Conservation (phyloP, 1,140 invertebrate genomes). For the Eulimnadia texana region DNA sequence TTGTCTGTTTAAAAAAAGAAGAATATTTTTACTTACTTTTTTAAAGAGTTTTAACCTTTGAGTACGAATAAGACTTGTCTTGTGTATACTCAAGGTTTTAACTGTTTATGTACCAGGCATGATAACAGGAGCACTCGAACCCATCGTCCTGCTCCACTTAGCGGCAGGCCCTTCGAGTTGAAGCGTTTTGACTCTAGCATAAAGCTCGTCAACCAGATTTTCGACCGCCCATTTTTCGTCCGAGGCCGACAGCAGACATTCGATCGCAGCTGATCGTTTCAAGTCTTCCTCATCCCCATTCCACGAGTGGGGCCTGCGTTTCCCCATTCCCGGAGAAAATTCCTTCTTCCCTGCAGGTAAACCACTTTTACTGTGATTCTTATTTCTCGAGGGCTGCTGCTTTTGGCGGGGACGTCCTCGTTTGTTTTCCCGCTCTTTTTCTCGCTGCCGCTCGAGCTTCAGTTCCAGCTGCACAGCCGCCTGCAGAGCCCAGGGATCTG, state of each 20-base stretch:
- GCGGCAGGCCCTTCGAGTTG: constrained; percentile 23
- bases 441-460: constrained; percentile 15
- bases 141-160: constrained; percentile 16
- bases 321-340: not conserved
- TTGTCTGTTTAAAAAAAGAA: not conserved
- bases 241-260: constrained; percentile 39
- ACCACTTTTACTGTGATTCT: not conserved
- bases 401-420: not conserved
- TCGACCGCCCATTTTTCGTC: constrained; percentile 41
- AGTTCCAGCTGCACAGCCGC: constrained; percentile 21
- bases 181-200: constrained; percentile 34
- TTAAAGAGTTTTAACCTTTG: too few species aligned
- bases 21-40: too few species aligned
- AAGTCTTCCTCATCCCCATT: constrained; percentile 25
- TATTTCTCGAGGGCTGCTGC: constrained; percentile 3
- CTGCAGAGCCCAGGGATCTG: constrained; percentile 18
- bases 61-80: too few species aligned
- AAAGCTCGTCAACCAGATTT: constrained; percentile 41
- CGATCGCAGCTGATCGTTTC: constrained; percentile 35
- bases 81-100: too few species aligned
- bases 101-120: not conserved
- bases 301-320: constrained; percentile 14
- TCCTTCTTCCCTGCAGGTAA: not conserved
- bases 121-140: constrained; percentile 18
- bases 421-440: constrained; percentile 15